These are phyloP conservation scores for Melanocharis versteri DNA, from an alignment of 2,113 vertebrate species.

Conservation along the genomic window DNA sequence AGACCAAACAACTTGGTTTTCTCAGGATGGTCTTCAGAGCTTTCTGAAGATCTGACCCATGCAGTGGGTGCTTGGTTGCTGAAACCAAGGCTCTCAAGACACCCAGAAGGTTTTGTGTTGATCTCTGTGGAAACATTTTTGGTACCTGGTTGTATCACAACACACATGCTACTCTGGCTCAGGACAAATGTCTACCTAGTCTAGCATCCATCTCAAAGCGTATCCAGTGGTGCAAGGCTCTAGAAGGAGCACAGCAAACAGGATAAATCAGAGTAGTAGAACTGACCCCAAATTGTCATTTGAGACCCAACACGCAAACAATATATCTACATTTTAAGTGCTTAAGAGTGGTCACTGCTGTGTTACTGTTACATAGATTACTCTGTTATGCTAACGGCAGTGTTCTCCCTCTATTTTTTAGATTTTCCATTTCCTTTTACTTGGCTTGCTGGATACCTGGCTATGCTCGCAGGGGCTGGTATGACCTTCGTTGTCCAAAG, in stretches of 20 bases:
- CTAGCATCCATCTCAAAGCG: background rate
- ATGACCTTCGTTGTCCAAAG: slow-evolving; percentile 98
- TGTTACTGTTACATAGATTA: background rate
- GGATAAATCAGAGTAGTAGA: background rate
- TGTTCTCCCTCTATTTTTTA: slow-evolving; percentile 27
- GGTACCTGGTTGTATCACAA: background rate
- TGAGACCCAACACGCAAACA: background rate
- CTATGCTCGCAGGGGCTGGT: slow-evolving; percentile 89
- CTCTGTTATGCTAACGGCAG: background rate
- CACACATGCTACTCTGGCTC: background rate
- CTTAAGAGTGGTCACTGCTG: background rate
- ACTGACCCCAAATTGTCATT: background rate
- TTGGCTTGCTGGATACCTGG: slow-evolving; percentile 93
- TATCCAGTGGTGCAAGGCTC: background rate
- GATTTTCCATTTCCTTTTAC: slow-evolving; percentile 94
- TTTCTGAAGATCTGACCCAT: background rate
- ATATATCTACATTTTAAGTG: background rate
- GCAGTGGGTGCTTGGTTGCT: background rate
- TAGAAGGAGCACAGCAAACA: background rate
- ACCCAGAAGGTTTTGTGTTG: background rate
- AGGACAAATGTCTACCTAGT: background rate
- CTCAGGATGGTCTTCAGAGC: background rate
- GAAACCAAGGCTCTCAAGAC: background rate
- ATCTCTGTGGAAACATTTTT: background rate
- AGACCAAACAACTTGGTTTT: background rate